Evolutionary conservation across 2,888 invertebrate genomes (phyloP), one percentile per base, ranked within the genome.

Genomic region (Thumatha senex): DNA sequence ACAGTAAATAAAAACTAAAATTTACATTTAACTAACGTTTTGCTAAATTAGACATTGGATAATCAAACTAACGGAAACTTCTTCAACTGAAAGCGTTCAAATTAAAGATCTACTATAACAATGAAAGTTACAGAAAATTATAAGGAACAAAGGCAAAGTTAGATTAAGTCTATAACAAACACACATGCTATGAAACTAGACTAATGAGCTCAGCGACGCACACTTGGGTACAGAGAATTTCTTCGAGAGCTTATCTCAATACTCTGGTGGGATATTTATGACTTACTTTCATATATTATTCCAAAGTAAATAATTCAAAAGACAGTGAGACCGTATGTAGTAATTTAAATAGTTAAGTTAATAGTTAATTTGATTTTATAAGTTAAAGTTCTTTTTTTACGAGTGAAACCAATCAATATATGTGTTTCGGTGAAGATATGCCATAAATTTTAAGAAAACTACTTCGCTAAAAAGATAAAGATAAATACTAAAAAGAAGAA

Each of bases 111-210:
- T 56, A 57, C 51, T 54, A 56, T 51, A 55, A 24, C 18, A 24
- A 62, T 51, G 35, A 41, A 48, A 60, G 54, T 62, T 64, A 40
- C 45, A 38, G 44, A 69, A 63, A 72, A 61, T 69, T 66, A 64
- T 61, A 11, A 56, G 47, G 46, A 51, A 67, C 58, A 58, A 63
- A 67, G 73, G 56, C 67, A 69, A 75, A 76, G 70, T 75, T 76
- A 71, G 65, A 76, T 75, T 71, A 73, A 65, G 63, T 68, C 59
- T 62, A 64, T 50, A 67, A 61, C 63, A 54, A 62, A 68, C 70
- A 72, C 68, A 72, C 65, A 65, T 71, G 70, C 53, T 63, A 48
- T 31, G 59, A 51, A 66, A 54, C 60, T 60, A 56, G 60, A 61
- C 61, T 67, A 71, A 75, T 67, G 67, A 72, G 65, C 53, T 62